Percentiles rank a stretch among this genome's conserved stretches.
Evolutionary conservation across 2,888 invertebrate species (phyloP).

Genomic region (Tinea semifulvella): DNA sequence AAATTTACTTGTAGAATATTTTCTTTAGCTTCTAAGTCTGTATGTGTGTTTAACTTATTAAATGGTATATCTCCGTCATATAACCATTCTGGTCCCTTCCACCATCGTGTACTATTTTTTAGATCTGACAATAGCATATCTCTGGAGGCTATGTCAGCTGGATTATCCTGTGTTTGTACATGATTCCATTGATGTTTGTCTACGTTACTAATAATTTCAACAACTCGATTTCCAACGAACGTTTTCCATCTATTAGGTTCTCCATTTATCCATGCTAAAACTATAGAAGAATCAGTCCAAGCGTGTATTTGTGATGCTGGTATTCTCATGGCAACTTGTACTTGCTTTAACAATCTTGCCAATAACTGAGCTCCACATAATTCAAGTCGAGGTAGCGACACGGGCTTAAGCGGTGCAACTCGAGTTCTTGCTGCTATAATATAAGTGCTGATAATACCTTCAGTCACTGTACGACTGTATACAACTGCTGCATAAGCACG

Average conservation of each 20-base stretch:
- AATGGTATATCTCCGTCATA: too few relatives aligned
- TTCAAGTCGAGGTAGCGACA: constrained; percentile 18
- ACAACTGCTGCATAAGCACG: constrained; percentile 17
- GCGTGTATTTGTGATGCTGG: constrained; percentile 19
- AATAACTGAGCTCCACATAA: constrained; percentile 20
- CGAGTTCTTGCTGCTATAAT: constrained; percentile 18
- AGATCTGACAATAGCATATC: constrained; percentile 1
- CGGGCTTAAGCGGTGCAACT: constrained; percentile 18
- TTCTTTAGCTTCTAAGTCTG: too few relatives aligned
- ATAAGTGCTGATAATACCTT: constrained; percentile 14
- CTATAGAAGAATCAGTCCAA: constrained; percentile 25
- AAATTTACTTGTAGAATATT: too few relatives aligned
- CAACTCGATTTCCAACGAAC: constrained; percentile 23
- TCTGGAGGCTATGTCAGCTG: constrained; percentile 14
- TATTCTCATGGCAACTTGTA: constrained; percentile 18
- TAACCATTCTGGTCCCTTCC: constrained; percentile 10
- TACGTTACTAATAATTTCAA: constrained; percentile 16
- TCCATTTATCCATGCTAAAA: constrained; percentile 23
- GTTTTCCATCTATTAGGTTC: constrained; percentile 22
- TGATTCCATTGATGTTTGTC: constrained; percentile 10
- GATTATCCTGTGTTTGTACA: constrained; percentile 9
- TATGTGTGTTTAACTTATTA: too few relatives aligned
- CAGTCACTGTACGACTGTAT: constrained; percentile 14
- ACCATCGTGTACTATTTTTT: neutral
- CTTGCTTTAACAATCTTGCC: constrained; percentile 17